phyloP scores from a whole-genome alignment of 1,140 invertebrate genomes.

The Euwallacea fornicatus region DNA sequence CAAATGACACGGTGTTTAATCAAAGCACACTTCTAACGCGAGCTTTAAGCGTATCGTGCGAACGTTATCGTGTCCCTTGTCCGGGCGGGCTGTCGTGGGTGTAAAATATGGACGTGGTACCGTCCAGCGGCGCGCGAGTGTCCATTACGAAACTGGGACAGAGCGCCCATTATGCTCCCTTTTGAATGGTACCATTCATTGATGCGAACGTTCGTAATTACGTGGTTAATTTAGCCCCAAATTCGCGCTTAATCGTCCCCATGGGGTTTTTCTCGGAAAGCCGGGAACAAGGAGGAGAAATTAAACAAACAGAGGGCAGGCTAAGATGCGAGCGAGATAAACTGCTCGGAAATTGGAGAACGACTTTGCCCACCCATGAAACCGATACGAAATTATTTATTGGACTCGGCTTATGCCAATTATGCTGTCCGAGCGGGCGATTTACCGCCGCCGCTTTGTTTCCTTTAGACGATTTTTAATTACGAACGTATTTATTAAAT shows the following conservation, averaged over 20 bases:
- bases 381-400: constrained; percentile 34
- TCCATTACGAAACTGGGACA: no score
- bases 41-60: constrained; percentile 43
- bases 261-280: no score
- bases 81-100: constrained; percentile 40
- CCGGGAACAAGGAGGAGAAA: neutral
- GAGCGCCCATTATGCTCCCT: no score
- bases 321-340: constrained; percentile 44
- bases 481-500: constrained; percentile 35
- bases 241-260: no score
- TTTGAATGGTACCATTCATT: no score
- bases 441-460: constrained; percentile 25
- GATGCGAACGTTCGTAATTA: no score
- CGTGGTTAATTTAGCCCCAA: no score
- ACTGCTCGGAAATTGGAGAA: constrained; percentile 46
- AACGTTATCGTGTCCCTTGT: constrained; percentile 42
- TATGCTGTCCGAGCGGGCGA: constrained; percentile 27
- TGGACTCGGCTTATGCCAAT: constrained; percentile 24
- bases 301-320: constrained; percentile 40
- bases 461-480: constrained; percentile 33
- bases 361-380: constrained; percentile 46
- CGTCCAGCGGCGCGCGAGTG: constrained; percentile 18
- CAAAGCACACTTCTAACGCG: constrained; percentile 36
- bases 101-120: constrained; percentile 42
- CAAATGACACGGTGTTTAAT: constrained; percentile 38